phyloP scores from a whole-genome alignment of 2,888 invertebrate species.

The Chloroclysta siterata region DNA sequence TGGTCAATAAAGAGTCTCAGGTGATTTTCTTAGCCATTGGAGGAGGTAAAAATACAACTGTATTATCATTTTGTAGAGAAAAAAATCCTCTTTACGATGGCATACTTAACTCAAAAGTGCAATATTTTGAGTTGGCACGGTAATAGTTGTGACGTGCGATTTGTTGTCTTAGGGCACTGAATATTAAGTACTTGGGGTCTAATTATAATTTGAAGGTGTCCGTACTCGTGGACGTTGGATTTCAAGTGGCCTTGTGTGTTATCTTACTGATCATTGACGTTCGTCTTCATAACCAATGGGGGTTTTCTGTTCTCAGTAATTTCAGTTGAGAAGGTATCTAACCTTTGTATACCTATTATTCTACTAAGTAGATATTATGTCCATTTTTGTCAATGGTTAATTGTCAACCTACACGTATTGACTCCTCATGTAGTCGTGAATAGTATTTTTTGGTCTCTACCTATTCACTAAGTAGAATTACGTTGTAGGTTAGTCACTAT shows the following conservation, averaged over 20 bases:
- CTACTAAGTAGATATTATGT: background rate
- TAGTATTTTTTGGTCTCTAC: background rate
- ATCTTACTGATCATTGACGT: background rate
- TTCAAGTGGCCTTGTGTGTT: slow-evolving; percentile 1
- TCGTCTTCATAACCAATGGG: background rate
- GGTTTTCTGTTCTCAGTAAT: background rate
- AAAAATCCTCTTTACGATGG: no score
- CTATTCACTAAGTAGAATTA: no score
- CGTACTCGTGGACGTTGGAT: background rate
- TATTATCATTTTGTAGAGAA: no score
- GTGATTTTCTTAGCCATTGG: no score
- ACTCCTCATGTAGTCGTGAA: no score
- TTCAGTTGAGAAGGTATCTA: background rate
- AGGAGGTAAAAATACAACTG: no score
- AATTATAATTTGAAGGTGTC: background rate
- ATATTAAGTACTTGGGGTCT: background rate
- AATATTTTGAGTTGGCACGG: no score
- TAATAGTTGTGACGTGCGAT: no score
- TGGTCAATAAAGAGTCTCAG: no score
- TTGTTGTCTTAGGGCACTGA: slow-evolving; percentile 1
- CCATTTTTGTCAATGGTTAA: background rate
- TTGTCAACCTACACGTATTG: no score
- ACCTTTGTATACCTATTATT: no score
- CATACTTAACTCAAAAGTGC: no score
- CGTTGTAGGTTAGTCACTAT: background rate